Evolutionary conservation across 2,797 vertebrate genomes (phyloP).

Genomic region (Pseudomugil gertrudae): DNA sequence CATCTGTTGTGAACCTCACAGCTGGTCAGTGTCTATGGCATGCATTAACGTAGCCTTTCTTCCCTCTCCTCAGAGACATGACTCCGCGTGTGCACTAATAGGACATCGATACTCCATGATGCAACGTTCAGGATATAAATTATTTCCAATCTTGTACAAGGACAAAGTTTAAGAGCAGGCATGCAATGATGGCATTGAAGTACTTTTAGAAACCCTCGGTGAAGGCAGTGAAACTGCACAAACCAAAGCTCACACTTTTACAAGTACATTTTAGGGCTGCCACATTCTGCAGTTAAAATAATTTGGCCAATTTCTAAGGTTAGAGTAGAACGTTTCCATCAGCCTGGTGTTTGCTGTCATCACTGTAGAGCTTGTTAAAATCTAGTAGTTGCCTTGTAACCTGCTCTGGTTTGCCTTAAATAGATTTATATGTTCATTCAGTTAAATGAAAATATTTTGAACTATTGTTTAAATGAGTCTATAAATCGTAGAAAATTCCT

Average conservation of each 20-base stretch:
- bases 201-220: conserved; percentile 10
- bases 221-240: conserved; percentile 12
- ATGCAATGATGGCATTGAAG: not conserved
- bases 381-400: conserved; percentile 19
- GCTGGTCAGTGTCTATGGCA: conserved; percentile 85
- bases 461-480: not conserved
- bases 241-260: conserved; percentile 25
- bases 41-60: conserved; percentile 14
- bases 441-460: conserved; percentile 13
- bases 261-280: conserved; percentile 8
- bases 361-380: conserved; percentile 19
- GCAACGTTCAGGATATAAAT: not conserved
- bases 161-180: not conserved
- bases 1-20: conserved; percentile 98
- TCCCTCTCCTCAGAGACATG: not conserved
- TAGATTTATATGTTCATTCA: not conserved
- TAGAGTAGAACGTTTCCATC: conserved; percentile 30
- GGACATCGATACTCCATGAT: not conserved
- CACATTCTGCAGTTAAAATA: conserved; percentile 35
- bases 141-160: not conserved
- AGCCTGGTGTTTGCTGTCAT: conserved; percentile 44
- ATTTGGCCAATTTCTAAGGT: conserved; percentile 42
- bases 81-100: not conserved
- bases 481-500: not conserved
- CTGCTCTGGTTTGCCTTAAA: conserved; percentile 28